Evolutionary conservation across 2,797 vertebrate species (phyloP), one percentile per base, ranked within the genome.

Genomic region (Centroberyx gerrardi): DNA sequence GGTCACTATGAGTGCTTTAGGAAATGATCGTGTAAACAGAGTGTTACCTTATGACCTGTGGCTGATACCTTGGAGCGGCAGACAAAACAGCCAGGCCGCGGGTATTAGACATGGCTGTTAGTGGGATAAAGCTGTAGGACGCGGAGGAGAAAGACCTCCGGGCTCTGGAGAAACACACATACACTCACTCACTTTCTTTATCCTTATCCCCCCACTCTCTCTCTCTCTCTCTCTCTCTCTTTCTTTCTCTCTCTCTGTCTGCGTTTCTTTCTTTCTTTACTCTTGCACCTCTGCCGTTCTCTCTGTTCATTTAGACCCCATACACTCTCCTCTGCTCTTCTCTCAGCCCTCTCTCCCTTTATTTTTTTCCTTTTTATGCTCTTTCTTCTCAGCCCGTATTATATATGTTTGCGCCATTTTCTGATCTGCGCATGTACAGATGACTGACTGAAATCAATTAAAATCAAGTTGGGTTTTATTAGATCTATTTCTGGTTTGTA

Each of bases 91-190:
- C 66, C 68, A 5, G 67, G 88, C 91, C 81, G 91, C 76, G 95
- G 95, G 95, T 94, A 96, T 97, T 97, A 96, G 96, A 95, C 95
- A 97, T 95, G 96, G 95, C 96, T 97, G 95, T 97, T 97, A 97
- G 94, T 62, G 85, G 94, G 93, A 97, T 96, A 96, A 96, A 96
- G 95, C 95, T 85, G 48, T 87, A 86, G 80, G 51, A 79, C 49
- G 33, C 3, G 7, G 69, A 54, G 73, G 75, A 88, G 91, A 94
- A 92, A 95, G 92, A 91, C 86, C 90, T 83, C 78, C 91, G 88
- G 88, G 82, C 89, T 83, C 82, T 79, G 86, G 86, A 87, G 91
- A 92, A 95, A 83, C 73, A 68, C 71, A 61, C 74, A 73, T 15
- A 56, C 56, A 46, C 56, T 66, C 28, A 46, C 15, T 55, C 31